Base-by-base conservation (phyloP, 2,888 invertebrate species). In the Lamellibrachia satsuma region DNA sequence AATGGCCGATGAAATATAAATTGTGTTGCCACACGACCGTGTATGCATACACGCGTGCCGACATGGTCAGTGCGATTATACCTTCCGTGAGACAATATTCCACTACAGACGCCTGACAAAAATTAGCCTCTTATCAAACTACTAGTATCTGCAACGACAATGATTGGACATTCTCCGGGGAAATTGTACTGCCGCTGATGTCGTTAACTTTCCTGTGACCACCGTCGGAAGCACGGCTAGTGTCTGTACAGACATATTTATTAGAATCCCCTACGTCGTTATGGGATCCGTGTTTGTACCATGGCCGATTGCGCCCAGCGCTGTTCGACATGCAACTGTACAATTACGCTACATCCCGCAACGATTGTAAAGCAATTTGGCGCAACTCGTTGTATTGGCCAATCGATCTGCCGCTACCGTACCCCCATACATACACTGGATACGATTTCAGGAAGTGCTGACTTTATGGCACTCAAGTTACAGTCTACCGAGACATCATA, bases 301-400 rank as follows among this genome's bases (percentile, higher is more conserved):
- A 75, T n/a, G 75, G 75, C n/a, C 75, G 22, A 75, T 75, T 75
- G 75, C 75, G 15, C n/a, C 75, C 22, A 75, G 75, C 75, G 75
- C 6, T 75, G 75, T 75, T 75, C 75, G 22, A 75, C n/a, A 75
- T 75, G 75, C 75, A 75, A 75, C 75, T 75, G 75, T 75, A 75
- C 22, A 75, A 75, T 75, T 75, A 75, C 75, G 75, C 75, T 75
- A 75, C 75, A 75, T 75, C 15, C 75, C 75, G 22, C 11, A 75
- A 75, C 75, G 75, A 75, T 75, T 75, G 75, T 75, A 75, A 75
- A 75, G 75, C 75, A 75, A 75, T 75, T 75, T 75, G 75, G 22
- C 75, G n/a, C 75, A 75, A 75, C 75, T 75, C 22, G 15, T 75
- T 15, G 22, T 22, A 75, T 75, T 75, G 75, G 75, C 6, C 75